phyloP scores from a whole-genome alignment of 2,797 vertebrate species.

The Stomatorhinus walkeri region DNA sequence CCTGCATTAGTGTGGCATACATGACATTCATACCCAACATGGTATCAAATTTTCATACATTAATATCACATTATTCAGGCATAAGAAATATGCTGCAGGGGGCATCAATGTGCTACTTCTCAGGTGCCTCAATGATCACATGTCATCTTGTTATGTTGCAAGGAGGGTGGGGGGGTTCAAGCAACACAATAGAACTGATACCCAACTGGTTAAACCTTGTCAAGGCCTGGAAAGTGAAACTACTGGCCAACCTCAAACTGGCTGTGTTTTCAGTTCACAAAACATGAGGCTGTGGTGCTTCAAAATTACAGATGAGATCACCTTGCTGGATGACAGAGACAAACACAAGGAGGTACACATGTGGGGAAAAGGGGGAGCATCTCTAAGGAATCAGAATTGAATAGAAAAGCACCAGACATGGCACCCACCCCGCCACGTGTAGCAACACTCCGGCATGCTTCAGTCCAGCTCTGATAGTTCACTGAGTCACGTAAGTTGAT shows the following conservation, averaged over 20 bases:
- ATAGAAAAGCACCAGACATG: not conserved
- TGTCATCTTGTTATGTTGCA: not conserved
- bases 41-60: not conserved
- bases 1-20: conserved; percentile 11
- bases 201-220: not conserved
- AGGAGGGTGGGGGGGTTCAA: not conserved
- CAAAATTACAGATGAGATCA: not conserved
- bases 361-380: not conserved
- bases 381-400: not conserved
- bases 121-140: not conserved
- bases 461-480: not conserved
- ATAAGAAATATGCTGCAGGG: not conserved
- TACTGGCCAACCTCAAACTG: not conserved
- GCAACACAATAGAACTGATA: not conserved
- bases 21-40: not conserved
- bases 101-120: not conserved
- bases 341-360: not conserved
- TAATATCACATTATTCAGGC: not conserved
- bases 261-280: not conserved
- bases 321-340: not conserved
- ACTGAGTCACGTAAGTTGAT: not conserved
- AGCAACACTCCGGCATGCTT: not conserved
- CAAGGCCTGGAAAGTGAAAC: not conserved
- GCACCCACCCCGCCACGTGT: not conserved
- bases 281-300: not conserved